These are phyloP conservation scores for Aythya baeri DNA, from an alignment of 2,113 vertebrate genomes.

Conservation along the genomic window DNA sequence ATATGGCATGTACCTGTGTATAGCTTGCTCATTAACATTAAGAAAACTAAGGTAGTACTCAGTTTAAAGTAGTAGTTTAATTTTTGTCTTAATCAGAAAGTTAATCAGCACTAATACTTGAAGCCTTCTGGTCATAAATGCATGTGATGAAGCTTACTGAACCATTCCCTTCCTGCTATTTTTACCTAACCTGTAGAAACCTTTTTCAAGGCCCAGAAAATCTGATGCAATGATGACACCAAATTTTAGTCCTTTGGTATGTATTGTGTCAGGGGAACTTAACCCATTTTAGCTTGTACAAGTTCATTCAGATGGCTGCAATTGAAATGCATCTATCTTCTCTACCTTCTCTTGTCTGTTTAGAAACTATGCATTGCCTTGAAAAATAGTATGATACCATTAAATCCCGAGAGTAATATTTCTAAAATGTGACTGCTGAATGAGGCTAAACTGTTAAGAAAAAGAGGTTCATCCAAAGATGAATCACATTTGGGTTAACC, in stretches of 20 bases:
- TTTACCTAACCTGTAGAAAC: background rate
- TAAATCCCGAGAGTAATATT: background rate
- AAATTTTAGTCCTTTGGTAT: background rate
- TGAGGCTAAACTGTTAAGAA: background rate
- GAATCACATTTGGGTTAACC: background rate
- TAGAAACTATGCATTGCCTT: background rate
- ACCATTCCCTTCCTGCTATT: background rate
- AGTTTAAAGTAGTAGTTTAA: background rate
- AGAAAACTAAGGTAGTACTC: background rate
- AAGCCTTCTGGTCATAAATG: background rate
- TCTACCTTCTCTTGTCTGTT: background rate
- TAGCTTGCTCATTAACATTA: background rate
- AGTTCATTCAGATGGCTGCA: background rate
- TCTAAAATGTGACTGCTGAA: background rate
- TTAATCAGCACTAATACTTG: background rate
- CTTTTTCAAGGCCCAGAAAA: background rate
- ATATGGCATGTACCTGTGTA: background rate
- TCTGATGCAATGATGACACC: background rate
- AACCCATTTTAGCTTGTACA: fast-evolving
- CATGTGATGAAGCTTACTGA: background rate
- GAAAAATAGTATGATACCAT: background rate
- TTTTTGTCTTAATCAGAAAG: background rate
- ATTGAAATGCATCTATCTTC: background rate
- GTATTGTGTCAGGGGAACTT: background rate
- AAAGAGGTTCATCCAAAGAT: background rate